Percentiles rank a stretch among this genome's conserved stretches.
Evolutionary conservation across 2,113 vertebrate genomes (phyloP).

Genomic region (Ailurus styani): DNA sequence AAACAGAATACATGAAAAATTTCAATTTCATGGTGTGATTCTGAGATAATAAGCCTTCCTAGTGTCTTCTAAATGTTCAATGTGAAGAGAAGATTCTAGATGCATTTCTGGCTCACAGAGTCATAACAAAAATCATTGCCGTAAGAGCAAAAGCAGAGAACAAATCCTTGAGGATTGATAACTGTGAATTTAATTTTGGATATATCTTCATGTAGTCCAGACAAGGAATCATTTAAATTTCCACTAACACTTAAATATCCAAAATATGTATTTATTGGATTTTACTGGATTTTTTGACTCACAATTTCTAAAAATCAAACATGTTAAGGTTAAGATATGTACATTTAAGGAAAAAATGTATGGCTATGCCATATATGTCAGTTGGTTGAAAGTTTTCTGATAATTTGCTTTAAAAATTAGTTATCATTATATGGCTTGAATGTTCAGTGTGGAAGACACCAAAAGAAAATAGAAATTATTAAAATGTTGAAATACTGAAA

Average conservation of each 20-base stretch:
- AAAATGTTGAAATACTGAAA: not conserved
- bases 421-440: not conserved
- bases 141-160: not conserved
- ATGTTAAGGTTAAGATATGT: not conserved
- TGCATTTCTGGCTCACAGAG: not conserved
- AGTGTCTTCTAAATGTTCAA: not conserved
- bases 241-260: not conserved
- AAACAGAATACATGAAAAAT: not conserved
- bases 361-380: too few species aligned
- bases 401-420: not conserved
- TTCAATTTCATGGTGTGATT: not conserved
- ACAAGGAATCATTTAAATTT: not conserved
- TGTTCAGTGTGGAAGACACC: not conserved
- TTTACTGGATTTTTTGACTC: not conserved
- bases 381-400: not conserved
- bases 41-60: not conserved
- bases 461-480: not conserved
- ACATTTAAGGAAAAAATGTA: not conserved
- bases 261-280: not conserved
- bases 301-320: not conserved
- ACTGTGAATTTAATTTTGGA: not conserved
- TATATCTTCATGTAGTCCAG: not conserved
- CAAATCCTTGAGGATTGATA: fast-evolving
- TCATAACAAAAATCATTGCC: not conserved
- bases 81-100: not conserved